Evolutionary conservation across 2,888 invertebrate species (phyloP).

Genomic region (Andrena chrysosceles): DNA sequence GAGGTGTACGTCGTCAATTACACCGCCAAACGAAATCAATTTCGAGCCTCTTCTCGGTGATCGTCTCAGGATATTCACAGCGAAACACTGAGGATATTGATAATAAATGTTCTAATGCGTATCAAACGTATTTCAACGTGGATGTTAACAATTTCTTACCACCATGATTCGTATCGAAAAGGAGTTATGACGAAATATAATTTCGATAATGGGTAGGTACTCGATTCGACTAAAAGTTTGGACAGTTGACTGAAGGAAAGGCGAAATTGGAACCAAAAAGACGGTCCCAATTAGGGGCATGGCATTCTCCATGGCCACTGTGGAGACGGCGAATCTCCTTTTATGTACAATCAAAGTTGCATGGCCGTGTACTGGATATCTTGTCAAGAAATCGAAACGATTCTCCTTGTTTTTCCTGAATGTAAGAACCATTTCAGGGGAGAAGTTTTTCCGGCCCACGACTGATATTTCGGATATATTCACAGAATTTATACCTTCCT

Average conservation of each 20-base stretch:
- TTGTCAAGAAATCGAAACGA: no score
- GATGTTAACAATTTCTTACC: not conserved
- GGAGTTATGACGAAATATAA: not conserved
- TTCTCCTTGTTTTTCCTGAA: no score
- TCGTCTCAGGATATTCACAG: not conserved
- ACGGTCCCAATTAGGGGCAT: not conserved
- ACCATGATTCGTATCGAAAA: not conserved
- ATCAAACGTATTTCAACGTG: not conserved
- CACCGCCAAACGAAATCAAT: not conserved
- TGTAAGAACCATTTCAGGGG: no score
- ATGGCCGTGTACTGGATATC: no score
- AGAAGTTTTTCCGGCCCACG: no score
- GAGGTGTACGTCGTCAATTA: not conserved
- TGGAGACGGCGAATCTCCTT: conserved; percentile 3
- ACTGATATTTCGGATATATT: no score
- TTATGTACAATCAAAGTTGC: conserved; percentile 9
- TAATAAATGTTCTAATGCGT: not conserved
- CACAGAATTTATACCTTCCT: no score
- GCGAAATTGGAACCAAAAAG: not conserved
- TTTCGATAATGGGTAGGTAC: not conserved
- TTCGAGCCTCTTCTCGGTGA: not conserved
- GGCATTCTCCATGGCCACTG: not conserved
- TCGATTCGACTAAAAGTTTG: not conserved
- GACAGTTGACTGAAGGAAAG: not conserved
- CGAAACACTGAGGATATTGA: not conserved